Percentiles rank a stretch among this genome's conserved stretches.
Evolutionary conservation across 2,113 vertebrate genomes (phyloP).

Genomic region (cattle (Bos taurus)): DNA sequence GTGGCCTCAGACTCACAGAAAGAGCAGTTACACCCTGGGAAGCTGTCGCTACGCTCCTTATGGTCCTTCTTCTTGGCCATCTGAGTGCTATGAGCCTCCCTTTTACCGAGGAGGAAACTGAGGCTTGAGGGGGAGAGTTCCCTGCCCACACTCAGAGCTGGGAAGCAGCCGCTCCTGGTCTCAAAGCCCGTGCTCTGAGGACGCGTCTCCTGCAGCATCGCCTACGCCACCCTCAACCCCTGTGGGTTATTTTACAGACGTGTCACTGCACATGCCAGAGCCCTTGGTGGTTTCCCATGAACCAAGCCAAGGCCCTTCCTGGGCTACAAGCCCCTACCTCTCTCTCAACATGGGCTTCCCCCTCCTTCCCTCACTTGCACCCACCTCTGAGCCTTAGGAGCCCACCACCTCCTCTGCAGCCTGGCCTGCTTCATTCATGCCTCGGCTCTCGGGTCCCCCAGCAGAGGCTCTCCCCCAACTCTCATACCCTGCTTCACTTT

Average conservation of each 20-base stretch:
- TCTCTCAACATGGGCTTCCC: background rate
- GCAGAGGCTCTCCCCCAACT: background rate
- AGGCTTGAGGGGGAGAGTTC: background rate
- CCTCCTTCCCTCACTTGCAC: background rate
- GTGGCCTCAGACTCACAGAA: background rate
- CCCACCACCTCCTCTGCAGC: background rate
- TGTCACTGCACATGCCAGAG: background rate
- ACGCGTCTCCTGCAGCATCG: accelerated
- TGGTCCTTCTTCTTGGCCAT: background rate
- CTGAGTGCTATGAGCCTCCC: background rate
- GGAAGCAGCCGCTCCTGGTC: background rate
- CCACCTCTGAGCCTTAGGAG: background rate
- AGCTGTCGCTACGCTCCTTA: background rate
- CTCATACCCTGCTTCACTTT: background rate
- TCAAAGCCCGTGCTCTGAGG: background rate
- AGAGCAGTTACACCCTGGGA: background rate
- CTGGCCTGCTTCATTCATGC: background rate
- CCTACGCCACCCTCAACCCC: background rate
- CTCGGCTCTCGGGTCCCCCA: background rate
- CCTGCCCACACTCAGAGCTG: background rate
- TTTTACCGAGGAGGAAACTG: background rate
- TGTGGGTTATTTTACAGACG: background rate
- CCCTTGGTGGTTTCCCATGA: background rate
- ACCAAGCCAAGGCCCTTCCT: background rate
- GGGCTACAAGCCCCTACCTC: background rate